Evolutionary conservation across 2,113 vertebrate genomes (phyloP), one percentile per base, ranked within the genome.

Genomic region (Petrocephalus microphthalmus): DNA sequence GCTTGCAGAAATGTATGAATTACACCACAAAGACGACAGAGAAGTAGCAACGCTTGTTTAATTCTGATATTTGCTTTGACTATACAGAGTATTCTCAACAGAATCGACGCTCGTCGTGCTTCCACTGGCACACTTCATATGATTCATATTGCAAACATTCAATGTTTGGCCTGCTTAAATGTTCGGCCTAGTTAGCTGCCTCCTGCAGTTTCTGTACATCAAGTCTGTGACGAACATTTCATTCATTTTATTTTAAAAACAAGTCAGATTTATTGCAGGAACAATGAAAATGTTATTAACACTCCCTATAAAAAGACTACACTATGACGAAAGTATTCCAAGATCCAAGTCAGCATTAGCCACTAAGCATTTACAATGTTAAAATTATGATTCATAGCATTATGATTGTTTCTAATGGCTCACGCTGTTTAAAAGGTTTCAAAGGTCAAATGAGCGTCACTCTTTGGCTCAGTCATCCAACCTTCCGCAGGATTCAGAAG

Each of bases 401-500:
- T 42, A 42, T 1, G 17, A 19, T 78, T 19, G 15, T 42, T 78
- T 42, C 33, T 0, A 74, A 74, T 7, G 67, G 67, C 67, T 74
- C 67, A 25, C 10, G n/a, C 60, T 13, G 60, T 10, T 78, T 37
- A 3, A 37, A 33, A 25, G 67, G 4, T 33, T 37, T 37, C 42
- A 42, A 37, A 78, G 33, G 71, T 78, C 33, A 78, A 19, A 1
- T 2, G 45, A n/a, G 6, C 81, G 7, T 49, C 37, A 49, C 83
- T 49, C 2, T 45, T 85, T 86, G 52, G 33, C 2, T 33, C 37
- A 8, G 56, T n/a, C 7, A 89, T 92, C 90, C 92, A 89, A 87
- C 89, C 10, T 89, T 84, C 91, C 91, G 91, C 88, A 93, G 91
- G 93, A 92, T 94, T 91, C 92, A 92, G 92, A 89, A 90, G 83